Evolutionary conservation across 2,113 vertebrate genomes (phyloP).

Genomic region (human): DNA sequence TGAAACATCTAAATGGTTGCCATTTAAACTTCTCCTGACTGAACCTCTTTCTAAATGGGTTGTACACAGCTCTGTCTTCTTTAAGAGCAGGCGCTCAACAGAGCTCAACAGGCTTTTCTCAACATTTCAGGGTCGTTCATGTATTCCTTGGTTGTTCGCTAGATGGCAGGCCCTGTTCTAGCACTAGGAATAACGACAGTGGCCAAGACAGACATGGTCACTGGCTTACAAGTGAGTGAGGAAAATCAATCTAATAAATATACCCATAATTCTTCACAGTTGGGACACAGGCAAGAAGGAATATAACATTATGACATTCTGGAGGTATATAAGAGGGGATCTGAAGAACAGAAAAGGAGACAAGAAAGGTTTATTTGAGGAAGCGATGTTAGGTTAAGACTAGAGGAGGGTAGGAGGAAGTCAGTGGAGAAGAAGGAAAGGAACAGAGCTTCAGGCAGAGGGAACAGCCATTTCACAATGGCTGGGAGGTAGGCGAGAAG

Average conservation of each 20-base stretch:
- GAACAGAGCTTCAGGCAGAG: no score
- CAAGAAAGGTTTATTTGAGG: neutral
- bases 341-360: neutral
- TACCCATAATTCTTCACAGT: neutral
- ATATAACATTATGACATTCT: neutral
- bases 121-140: neutral
- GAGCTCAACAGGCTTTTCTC: neutral
- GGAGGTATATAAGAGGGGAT: neutral
- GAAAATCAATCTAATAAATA: neutral
- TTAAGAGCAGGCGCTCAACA: neutral
- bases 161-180: neutral
- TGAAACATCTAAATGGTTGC: neutral
- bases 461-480: neutral
- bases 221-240: neutral
- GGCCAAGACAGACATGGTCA: neutral
- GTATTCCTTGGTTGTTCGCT: neutral
- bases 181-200: neutral
- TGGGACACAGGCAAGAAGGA: neutral
- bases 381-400: neutral
- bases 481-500: neutral
- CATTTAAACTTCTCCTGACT: neutral
- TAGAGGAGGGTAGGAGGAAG: neutral
- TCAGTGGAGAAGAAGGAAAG: neutral
- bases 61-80: neutral
- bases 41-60: neutral